Evolutionary conservation across 2,113 vertebrate genomes (phyloP).

Genomic region (Cephalopterus ornatus): DNA sequence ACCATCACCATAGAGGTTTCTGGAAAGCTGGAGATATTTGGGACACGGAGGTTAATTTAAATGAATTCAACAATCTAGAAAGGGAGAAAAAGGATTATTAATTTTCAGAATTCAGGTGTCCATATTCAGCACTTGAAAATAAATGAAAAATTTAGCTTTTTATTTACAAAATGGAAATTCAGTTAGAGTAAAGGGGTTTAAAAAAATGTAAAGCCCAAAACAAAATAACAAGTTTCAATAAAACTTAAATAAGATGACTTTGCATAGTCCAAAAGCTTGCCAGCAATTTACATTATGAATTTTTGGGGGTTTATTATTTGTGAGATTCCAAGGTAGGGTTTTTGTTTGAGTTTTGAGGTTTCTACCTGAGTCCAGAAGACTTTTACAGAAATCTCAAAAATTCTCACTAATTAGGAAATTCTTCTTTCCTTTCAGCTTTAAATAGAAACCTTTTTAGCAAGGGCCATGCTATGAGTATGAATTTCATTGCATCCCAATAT

Average conservation of each 20-base stretch:
- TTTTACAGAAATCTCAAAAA: not conserved
- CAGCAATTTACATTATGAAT: not conserved
- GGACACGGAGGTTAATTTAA: not conserved
- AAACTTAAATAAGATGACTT: not conserved
- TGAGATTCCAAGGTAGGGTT: not conserved
- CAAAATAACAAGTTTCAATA: not conserved
- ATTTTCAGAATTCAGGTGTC: not conserved
- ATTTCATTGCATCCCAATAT: not conserved
- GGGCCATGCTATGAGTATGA: not conserved
- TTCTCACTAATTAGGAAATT: not conserved
- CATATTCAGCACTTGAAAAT: not conserved
- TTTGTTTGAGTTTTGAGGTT: not conserved
- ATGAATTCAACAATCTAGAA: not conserved
- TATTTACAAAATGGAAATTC: not conserved
- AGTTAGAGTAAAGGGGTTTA: not conserved
- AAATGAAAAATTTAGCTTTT: not conserved
- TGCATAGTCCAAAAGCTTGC: not conserved
- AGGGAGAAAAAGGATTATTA: not conserved
- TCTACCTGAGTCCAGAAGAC: not conserved
- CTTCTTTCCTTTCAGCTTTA: not conserved
- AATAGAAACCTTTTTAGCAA: not conserved
- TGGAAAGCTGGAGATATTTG: not conserved
- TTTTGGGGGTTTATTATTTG: not conserved
- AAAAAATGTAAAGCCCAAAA: not conserved
- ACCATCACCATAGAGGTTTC: not conserved